Base-by-base conservation (phyloP, 1,140 invertebrate genomes). In the Drosophila truncata region DNA sequence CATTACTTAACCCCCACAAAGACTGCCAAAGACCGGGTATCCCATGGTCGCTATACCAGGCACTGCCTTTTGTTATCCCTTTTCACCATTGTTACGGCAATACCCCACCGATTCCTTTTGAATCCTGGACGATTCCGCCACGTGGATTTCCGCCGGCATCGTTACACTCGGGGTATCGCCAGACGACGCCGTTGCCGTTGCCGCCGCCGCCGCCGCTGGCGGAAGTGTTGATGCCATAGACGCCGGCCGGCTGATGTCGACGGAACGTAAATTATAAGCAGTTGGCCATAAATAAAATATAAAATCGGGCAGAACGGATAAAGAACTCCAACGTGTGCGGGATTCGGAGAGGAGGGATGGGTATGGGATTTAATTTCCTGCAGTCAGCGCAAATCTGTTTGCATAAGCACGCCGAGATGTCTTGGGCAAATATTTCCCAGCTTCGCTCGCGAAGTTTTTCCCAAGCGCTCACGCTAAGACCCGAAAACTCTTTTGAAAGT, bases 401-500 rank as follows among this genome's bases (percentile, higher is more conserved):
- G 72, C 73, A 76, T 66, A 76, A 76, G 73, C 61, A 54, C 46
- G 41, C 61, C 47, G 33, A 61, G 59, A 62, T 72, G 72, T 76
- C 74, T 78, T 78, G 62, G 47, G 41, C 63, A 77, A 77, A 77
- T 76, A 77, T 77, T 77, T 55, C 33, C 52, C 52, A 55, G 52
- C 52, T 37, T 37, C 52, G 23, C 60, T 46, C 42, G 60, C 47
- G 50, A 82, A 85, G 74, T 81, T 85, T 58, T 69, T 74, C 25
- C 23, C 78, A 57, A 57, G 58, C 63, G 61, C 61, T 39, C 58
- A 47, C 52, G 39, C 61, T 54, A 79, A 81, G 71, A 63, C 70
- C 60, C 20, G 47, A 52, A 61, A 84, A 87, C 84, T 86, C 84
- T 83, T 86, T 83, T 78, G 58, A 81, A 78, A 85, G 82, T 86